A percentile compares a stretch with the other conserved stretches of the same genome.
phyloP scores from a whole-genome alignment of 2,113 vertebrate genomes.

The Crotalus helleri region DNA sequence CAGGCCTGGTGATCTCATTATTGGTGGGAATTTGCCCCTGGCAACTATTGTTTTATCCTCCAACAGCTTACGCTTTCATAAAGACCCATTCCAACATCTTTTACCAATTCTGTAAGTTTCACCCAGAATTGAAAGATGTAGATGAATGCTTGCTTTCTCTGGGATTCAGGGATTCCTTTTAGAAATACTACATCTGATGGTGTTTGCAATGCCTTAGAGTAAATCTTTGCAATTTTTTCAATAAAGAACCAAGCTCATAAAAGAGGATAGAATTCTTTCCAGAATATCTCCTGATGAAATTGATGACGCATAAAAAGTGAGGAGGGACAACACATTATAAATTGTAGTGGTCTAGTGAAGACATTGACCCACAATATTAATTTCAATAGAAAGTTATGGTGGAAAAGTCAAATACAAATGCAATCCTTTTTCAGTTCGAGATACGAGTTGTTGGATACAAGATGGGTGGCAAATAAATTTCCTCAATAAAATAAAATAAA shows the following conservation, averaged over 20 bases:
- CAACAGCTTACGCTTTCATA: not conserved
- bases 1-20: not conserved
- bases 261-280: not conserved
- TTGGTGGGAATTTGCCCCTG: not conserved
- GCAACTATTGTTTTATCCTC: not conserved
- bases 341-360: not conserved
- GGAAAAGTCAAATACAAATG: not conserved
- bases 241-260: not conserved
- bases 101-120: not conserved
- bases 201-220: accelerated
- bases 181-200: not conserved
- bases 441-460: too few species aligned
- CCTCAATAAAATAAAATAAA: too few species aligned
- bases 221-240: not conserved
- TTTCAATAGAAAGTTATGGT: not conserved
- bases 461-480: too few species aligned
- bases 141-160: too few species aligned
- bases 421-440: not conserved
- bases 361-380: not conserved
- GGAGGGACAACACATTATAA: not conserved
- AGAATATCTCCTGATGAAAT: not conserved
- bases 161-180: too few species aligned
- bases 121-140: too few species aligned
- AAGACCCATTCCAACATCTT: not conserved
- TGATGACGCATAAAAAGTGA: not conserved